Evolutionary conservation across 2,797 vertebrate species (phyloP), one percentile per base, ranked within the genome.

Genomic region (Craterocephalus amniculus): DNA sequence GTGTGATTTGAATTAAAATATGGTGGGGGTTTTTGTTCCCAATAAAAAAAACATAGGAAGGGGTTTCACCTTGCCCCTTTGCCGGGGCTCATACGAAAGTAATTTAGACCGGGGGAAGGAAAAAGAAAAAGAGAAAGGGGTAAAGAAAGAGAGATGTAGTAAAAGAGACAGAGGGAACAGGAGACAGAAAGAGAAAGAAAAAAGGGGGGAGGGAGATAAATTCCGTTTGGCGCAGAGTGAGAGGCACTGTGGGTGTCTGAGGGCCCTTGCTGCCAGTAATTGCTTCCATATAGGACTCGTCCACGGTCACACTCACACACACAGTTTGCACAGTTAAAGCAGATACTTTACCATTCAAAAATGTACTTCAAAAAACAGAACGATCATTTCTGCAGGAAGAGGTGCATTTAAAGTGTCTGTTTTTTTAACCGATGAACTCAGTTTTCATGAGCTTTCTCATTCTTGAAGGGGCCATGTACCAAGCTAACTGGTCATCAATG

Each of bases 241-340:
- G 87, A 92, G 91, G 92, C 95, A 88, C 87, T 77, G 92, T 95
- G 94, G 94, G 94, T 95, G 95, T 96, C 94, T 95, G 93, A 94
- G 91, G 92, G 88, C 92, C 87, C 86, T 91, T 67, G 75, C 87
- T 95, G 95, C 95, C 95, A 95, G 94, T 98, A 97, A 97, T 96
- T 97, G 95, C 94, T 97, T 97, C 96, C 96, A 97, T 97, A 96
- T 93, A 95, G 93, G 92, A 93, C 83, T 81, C 58, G 69, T 90
- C 76, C 84, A 84, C 38, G 71, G 82, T 86, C 88, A 71, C 88
- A 87, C 80, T 81, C 75, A 55, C 79, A 49, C 61, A 55, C 45
- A 38, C 18, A 63, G 69, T 74, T 74, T 52, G 45, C 67, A 60
- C 69, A 78, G 69, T 78, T 71, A 83, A 85, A 78, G 63, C 72